Percentiles rank a stretch among this genome's conserved stretches.
These are phyloP conservation scores for Callimorpha dominula DNA, from an alignment of 2,888 invertebrate genomes.

Conservation along the genomic window DNA sequence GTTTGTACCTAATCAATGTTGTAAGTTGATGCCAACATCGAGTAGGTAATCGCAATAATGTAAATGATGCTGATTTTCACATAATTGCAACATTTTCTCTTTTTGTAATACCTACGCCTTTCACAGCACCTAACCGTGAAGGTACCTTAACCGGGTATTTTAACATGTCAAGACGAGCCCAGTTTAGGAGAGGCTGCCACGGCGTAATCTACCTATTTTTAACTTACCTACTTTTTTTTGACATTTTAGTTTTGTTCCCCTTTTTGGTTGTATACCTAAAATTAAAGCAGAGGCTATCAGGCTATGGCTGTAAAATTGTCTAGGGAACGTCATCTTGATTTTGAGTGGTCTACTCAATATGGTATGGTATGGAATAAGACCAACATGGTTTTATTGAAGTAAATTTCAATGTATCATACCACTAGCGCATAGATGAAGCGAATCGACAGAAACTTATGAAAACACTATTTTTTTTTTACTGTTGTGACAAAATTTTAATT, in stretches of 20 bases:
- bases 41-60: neutral
- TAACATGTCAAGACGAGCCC: neutral
- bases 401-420: neutral
- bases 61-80: neutral
- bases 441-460: too few species aligned
- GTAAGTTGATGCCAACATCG: neutral
- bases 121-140: neutral
- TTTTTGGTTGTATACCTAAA: neutral
- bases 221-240: too few species aligned
- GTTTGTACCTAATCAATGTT: too few species aligned
- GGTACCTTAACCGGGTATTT: neutral
- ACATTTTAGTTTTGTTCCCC: neutral
- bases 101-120: neutral
- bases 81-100: neutral
- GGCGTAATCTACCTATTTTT: neutral
- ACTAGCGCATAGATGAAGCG: too few species aligned
- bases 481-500: too few species aligned
- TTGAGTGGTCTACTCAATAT: neutral
- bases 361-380: too few species aligned
- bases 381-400: neutral
- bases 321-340: neutral
- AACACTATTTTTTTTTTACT: too few species aligned
- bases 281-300: neutral
- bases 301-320: neutral
- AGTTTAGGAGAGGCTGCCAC: too few species aligned